These are phyloP conservation scores for Drosophila micromelanica DNA, from an alignment of 1,140 invertebrate species.

Conservation along the genomic window DNA sequence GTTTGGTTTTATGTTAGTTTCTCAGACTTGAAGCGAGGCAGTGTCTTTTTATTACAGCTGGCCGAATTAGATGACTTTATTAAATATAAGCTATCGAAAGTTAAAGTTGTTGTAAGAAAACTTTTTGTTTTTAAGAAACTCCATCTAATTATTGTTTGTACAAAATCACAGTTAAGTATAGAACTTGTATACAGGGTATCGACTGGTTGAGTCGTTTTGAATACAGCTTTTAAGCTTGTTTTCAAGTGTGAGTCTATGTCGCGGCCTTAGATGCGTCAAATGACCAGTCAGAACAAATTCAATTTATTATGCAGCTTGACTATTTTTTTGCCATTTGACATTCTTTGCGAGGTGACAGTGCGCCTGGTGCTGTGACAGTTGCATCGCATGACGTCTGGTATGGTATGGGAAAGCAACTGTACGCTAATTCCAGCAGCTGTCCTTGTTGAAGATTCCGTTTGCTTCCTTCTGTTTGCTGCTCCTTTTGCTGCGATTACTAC, in stretches of 20 bases:
- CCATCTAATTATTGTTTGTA: too few species aligned
- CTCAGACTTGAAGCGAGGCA: too few species aligned
- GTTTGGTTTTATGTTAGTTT: too few species aligned
- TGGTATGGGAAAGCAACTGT: constrained; percentile 37
- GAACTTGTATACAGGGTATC: not conserved
- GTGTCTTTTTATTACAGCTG: too few species aligned
- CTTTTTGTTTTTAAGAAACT: too few species aligned
- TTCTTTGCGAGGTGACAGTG: constrained; percentile 64
- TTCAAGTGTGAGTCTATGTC: constrained; percentile 62
- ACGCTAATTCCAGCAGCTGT: constrained; percentile 75
- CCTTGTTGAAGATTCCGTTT: constrained; percentile 51
- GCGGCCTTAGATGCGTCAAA: constrained; percentile 69
- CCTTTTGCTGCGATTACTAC: constrained; percentile 22
- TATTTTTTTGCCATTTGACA: constrained; percentile 51
- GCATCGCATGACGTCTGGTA: constrained; percentile 16
- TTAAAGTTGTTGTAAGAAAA: too few species aligned
- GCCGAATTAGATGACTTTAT: too few species aligned
- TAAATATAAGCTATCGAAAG: too few species aligned
- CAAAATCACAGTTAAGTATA: too few species aligned
- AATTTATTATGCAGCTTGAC: constrained; percentile 80
- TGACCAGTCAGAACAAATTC: constrained; percentile 77
- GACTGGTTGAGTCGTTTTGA: not conserved
- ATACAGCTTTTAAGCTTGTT: constrained; percentile 7
- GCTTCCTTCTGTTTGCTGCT: constrained; percentile 13
- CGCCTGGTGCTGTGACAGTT: constrained; percentile 39